Evolutionary conservation across 2,113 vertebrate species (phyloP).

Genomic region (Hydrolagus affinis): DNA sequence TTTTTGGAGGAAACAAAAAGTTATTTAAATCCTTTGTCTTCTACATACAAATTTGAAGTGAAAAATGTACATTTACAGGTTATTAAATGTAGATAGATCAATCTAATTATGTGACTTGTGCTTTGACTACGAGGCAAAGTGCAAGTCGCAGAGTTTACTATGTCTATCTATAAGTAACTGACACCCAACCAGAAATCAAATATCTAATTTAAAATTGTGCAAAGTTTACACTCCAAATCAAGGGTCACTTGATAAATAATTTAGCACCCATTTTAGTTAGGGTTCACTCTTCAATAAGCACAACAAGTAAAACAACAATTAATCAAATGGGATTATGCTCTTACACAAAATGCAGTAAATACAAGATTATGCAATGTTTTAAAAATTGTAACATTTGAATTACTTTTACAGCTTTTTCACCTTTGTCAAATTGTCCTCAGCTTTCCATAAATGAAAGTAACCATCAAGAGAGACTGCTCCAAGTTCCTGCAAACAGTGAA

Average conservation of each 20-base stretch:
- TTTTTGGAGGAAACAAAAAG: background rate
- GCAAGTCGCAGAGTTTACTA: no score
- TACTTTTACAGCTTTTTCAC: conserved; percentile 44
- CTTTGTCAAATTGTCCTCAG: conserved; percentile 83
- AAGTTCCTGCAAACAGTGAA: conserved; percentile 62
- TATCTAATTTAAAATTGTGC: background rate
- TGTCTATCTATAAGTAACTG: background rate
- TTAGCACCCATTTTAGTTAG: background rate
- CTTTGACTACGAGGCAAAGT: no score
- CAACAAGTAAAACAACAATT: background rate
- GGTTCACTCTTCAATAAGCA: background rate
- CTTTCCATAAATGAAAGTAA: conserved; percentile 97
- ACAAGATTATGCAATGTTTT: background rate
- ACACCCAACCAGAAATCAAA: background rate
- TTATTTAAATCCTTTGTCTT: background rate
- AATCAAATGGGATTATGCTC: background rate
- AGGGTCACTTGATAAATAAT: background rate
- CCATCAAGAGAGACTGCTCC: conserved; percentile 93
- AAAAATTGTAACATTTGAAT: background rate
- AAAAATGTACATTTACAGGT: no score
- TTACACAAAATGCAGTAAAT: background rate
- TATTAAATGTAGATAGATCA: no score
- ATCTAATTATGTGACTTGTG: no score
- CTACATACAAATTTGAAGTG: no score
- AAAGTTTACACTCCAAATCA: background rate